phyloP scores from a whole-genome alignment of 2,797 vertebrate species.

The Tangara arthus region DNA sequence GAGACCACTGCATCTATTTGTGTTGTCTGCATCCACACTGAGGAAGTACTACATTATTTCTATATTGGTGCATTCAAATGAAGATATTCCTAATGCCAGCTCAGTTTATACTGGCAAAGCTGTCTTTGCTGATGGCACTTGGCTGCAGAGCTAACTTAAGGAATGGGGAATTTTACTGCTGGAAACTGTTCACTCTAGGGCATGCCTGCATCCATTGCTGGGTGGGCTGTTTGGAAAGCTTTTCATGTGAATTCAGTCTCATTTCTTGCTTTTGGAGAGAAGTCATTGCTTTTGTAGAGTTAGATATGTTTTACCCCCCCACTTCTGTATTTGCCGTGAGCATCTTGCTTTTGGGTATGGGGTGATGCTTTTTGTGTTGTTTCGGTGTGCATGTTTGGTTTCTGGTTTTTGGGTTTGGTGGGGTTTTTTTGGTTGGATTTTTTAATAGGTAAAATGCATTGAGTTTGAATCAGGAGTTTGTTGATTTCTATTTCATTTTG shows the following conservation, averaged over 20 bases:
- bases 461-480: not conserved
- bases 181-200: rapidly evolving
- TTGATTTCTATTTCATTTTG: not conserved
- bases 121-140: not conserved
- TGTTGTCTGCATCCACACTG: not conserved
- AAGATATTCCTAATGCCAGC: not conserved
- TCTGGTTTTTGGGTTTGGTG: not conserved
- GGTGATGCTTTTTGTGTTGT: not conserved
- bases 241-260: not conserved
- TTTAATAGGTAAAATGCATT: not conserved
- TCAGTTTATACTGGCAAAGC: not conserved
- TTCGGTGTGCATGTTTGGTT: rapidly evolving
- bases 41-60: not conserved
- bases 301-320: not conserved
- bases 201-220: not conserved
- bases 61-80: not conserved
- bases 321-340: not conserved
- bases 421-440: not conserved
- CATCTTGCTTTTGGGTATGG: not conserved
- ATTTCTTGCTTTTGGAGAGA: not conserved
- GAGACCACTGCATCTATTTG: rapidly evolving
- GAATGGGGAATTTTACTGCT: not conserved
- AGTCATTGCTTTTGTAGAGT: not conserved
- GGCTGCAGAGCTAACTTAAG: not conserved
- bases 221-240: not conserved